Percentiles rank a stretch among this genome's conserved stretches.
These are phyloP conservation scores for Rhabdomys pumilio DNA, from an alignment of 2,797 vertebrate species.

Conservation along the genomic window DNA sequence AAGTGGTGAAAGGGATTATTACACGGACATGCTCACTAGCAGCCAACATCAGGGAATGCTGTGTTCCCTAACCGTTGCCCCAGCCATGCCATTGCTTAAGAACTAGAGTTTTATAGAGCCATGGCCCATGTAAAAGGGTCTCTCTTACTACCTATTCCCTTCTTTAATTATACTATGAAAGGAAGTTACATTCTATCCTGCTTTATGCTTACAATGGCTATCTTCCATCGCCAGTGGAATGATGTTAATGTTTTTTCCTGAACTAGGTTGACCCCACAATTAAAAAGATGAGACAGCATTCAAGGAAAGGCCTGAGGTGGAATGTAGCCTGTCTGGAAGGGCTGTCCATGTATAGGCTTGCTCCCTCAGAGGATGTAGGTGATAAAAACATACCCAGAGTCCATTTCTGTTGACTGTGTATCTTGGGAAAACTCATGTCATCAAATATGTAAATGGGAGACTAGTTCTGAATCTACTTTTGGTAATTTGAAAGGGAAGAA, in stretches of 20 bases:
- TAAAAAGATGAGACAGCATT: neutral
- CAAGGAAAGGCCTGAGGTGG: neutral
- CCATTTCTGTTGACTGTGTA: neutral
- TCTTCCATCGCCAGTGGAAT: constrained; percentile 6
- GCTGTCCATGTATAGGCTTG: neutral
- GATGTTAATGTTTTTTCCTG: neutral
- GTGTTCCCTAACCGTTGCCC: neutral
- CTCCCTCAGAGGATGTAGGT: neutral
- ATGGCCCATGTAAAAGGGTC: neutral
- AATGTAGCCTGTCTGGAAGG: neutral
- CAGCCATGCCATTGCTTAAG: neutral
- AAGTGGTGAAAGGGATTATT: neutral
- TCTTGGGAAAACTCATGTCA: neutral
- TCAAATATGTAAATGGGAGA: neutral
- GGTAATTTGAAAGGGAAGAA: neutral
- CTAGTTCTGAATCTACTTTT: constrained; percentile 2
- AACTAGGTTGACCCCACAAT: neutral
- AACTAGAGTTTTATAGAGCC: neutral
- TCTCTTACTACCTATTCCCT: neutral
- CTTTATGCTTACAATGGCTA: neutral
- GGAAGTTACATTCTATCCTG: neutral
- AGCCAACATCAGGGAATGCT: neutral
- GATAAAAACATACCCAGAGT: neutral
- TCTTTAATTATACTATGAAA: neutral
- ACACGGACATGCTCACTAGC: neutral